Conservation (phyloP, 2,113 vertebrate genomes). For the Paracanthobrama guichenoti region DNA sequence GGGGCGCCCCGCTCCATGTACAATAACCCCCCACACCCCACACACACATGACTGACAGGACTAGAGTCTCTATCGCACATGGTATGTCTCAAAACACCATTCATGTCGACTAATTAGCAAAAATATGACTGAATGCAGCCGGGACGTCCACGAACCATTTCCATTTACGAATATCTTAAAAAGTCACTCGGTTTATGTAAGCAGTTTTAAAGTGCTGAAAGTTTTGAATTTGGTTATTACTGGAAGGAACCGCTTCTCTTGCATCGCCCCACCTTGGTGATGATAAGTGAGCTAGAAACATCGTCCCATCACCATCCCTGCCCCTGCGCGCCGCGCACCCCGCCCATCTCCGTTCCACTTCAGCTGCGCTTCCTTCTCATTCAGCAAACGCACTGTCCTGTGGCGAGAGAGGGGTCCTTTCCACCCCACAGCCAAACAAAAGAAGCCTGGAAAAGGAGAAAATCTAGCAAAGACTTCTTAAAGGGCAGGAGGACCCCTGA, state of each 20-base stretch:
- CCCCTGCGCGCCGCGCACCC: conserved; percentile 40
- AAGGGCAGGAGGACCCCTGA: conserved; percentile 20
- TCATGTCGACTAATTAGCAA: not conserved
- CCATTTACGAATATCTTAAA: not conserved
- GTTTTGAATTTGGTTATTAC: not conserved
- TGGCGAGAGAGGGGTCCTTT: conserved; percentile 50
- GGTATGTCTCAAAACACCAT: not conserved
- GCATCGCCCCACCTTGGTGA: conserved; percentile 24
- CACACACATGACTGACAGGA: not conserved
- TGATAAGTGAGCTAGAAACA: conserved; percentile 43
- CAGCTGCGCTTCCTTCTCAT: conserved; percentile 51
- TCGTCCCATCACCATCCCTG: conserved; percentile 15
- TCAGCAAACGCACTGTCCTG: conserved; percentile 54
- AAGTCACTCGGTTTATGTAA: not conserved
- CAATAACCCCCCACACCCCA: not conserved
- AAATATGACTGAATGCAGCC: not conserved
- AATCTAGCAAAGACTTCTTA: conserved; percentile 36
- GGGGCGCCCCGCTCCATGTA: not conserved
- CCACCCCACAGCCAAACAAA: conserved; percentile 43
- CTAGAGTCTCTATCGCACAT: not conserved
- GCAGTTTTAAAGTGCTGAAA: not conserved
- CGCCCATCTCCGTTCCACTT: conserved; percentile 52
- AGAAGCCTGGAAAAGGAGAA: conserved; percentile 39
- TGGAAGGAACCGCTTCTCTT: not conserved
- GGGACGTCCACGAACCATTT: not conserved